Conservation (phyloP, 2,113 vertebrate genomes). For the Sinocyclocheilus grahami region DNA sequence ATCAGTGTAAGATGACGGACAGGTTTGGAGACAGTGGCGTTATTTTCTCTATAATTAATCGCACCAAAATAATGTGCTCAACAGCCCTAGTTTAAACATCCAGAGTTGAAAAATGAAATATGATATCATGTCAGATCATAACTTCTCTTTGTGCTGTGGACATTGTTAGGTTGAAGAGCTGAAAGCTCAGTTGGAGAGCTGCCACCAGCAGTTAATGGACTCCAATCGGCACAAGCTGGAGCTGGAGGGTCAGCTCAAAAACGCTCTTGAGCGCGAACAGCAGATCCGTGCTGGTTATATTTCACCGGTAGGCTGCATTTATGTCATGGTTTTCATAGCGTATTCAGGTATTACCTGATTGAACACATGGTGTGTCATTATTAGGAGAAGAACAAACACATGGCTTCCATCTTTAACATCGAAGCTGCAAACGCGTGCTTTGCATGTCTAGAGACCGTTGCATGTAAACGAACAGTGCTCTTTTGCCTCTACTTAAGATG, state of each 20-base stretch:
- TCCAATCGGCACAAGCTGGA: conserved; percentile 77
- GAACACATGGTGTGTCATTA: conserved; percentile 77
- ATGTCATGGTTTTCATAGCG: neutral
- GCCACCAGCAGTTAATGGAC: conserved; percentile 76
- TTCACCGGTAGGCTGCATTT: conserved; percentile 74
- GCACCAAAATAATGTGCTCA: neutral
- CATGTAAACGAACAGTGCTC: conserved; percentile 69
- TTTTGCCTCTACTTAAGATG: conserved; percentile 65
- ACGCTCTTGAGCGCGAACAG: conserved; percentile 74
- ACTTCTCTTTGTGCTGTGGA: neutral
- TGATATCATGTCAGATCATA: neutral
- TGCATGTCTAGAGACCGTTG: conserved; percentile 78
- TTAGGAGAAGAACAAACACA: conserved; percentile 62
- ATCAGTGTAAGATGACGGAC: neutral
- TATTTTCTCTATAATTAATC: neutral
- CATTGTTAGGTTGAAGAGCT: conserved; percentile 77
- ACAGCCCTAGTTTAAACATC: neutral
- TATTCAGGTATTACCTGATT: conserved; percentile 45
- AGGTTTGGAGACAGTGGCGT: no score
- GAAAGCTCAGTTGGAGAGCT: conserved; percentile 75
- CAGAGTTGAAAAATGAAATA: neutral
- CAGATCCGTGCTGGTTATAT: conserved; percentile 76
- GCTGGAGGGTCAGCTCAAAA: conserved; percentile 76
- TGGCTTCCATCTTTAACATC: conserved; percentile 65
- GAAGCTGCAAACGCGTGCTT: conserved; percentile 63